Conservation (phyloP, 2,888 invertebrate genomes). For the Stratiomys singularior region DNA sequence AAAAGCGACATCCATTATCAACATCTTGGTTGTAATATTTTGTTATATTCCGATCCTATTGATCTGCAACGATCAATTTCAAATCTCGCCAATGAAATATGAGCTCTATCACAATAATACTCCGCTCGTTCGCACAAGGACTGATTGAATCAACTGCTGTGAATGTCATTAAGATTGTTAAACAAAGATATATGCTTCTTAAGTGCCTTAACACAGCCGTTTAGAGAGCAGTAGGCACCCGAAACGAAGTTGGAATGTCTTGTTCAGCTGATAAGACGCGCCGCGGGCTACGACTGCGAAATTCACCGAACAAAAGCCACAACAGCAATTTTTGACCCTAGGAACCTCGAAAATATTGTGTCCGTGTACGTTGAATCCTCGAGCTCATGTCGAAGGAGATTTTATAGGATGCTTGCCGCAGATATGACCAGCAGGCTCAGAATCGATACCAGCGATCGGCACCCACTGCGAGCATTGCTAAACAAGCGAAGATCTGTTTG, state of each 20-base stretch:
- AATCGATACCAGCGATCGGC: slow-evolving; percentile 38
- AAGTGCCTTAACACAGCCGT: background rate
- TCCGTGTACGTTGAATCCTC: slow-evolving; percentile 11
- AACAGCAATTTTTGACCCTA: slow-evolving; percentile 35
- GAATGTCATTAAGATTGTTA: background rate
- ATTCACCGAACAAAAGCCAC: slow-evolving; percentile 15
- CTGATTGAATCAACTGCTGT: background rate
- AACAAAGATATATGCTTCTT: slow-evolving; percentile 12
- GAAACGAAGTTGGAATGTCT: slow-evolving; percentile 22
- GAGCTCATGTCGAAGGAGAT: slow-evolving; percentile 32
- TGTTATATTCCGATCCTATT: no score
- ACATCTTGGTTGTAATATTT: no score
- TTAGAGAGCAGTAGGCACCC: slow-evolving; percentile 8
- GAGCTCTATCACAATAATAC: background rate
- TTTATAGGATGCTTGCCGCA: slow-evolving; percentile 14
- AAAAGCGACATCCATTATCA: no score
- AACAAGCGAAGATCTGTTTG: slow-evolving; percentile 56
- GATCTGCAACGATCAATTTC: no score
- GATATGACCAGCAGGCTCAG: slow-evolving; percentile 17
- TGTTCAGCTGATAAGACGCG: slow-evolving; percentile 29
- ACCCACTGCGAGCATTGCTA: slow-evolving; percentile 47
- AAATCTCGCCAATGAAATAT: no score
- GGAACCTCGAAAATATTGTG: slow-evolving; percentile 32
- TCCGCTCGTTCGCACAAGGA: background rate
- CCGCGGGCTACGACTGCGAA: slow-evolving; percentile 15